Conservation (phyloP, 2,888 invertebrate genomes). For the Nemotelus pantherinus region DNA sequence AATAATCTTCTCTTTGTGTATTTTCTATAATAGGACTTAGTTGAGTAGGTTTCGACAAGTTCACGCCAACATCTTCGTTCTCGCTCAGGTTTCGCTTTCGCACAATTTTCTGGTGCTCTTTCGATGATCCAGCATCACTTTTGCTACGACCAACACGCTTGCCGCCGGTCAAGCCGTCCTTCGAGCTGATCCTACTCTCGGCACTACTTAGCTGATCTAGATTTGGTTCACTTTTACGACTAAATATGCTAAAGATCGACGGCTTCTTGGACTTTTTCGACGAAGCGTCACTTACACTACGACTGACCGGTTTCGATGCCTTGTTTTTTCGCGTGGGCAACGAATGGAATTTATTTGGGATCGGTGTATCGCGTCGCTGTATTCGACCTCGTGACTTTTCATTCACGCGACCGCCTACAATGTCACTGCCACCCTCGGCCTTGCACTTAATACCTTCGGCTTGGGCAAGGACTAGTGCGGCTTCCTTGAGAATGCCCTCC, state of each 20-base stretch:
- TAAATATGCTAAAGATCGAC: conserved; percentile 74
- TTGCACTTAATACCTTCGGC: conserved; percentile 78
- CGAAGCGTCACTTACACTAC: conserved; percentile 71
- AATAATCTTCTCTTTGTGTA: conserved; percentile 76
- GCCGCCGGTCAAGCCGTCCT: conserved; percentile 63
- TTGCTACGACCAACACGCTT: conserved; percentile 69
- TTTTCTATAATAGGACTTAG: conserved; percentile 84
- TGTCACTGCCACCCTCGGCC: conserved; percentile 64
- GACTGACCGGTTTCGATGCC: conserved; percentile 65
- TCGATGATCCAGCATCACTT: conserved; percentile 70
- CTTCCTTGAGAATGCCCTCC: conserved; percentile 79
- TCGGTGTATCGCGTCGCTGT: conserved; percentile 45
- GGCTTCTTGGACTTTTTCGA: conserved; percentile 68
- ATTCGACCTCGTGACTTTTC: conserved; percentile 47
- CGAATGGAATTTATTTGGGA: conserved; percentile 71
- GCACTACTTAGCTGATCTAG: conserved; percentile 59
- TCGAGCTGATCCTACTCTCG: conserved; percentile 50
- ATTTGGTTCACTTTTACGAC: conserved; percentile 69
- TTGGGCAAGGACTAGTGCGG: conserved; percentile 78
- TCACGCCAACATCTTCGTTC: conserved; percentile 68
- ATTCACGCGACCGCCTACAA: conserved; percentile 53
- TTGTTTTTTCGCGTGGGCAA: conserved; percentile 72
- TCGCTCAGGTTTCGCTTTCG: conserved; percentile 72
- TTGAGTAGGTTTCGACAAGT: conserved; percentile 72
- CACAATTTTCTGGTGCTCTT: conserved; percentile 52